These are phyloP conservation scores for Poecilia latipinna DNA, from an alignment of 2,113 vertebrate genomes.

Conservation along the genomic window DNA sequence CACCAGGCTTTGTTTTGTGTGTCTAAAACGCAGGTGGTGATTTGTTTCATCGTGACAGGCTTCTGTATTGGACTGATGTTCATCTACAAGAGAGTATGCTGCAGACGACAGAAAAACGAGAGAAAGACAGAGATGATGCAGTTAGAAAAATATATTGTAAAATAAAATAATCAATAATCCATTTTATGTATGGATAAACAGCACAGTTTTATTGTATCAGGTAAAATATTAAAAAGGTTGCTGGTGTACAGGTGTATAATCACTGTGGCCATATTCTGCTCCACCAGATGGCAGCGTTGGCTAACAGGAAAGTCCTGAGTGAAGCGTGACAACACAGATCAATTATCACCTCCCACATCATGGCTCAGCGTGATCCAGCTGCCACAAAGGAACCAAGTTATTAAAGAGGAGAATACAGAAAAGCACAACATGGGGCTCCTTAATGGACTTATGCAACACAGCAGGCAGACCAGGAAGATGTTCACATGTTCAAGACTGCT, in stretches of 20 bases:
- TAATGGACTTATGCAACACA: background rate
- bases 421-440: background rate
- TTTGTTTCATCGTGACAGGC: background rate
- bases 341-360: background rate
- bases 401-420: background rate
- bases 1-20: background rate
- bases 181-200: background rate
- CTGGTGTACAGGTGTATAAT: background rate
- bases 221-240: background rate
- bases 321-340: background rate
- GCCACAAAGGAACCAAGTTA: background rate
- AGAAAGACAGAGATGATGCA: background rate
- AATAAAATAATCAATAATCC: no score
- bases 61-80: background rate
- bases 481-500: no score
- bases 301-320: background rate
- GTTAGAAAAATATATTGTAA: background rate
- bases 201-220: background rate
- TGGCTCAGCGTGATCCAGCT: background rate
- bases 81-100: background rate
- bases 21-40: conserved; percentile 30
- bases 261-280: background rate
- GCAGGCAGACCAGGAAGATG: background rate
- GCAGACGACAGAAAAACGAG: background rate
- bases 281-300: conserved; percentile 45